Evolutionary conservation across 2,113 vertebrate genomes (phyloP).

Genomic region (Caretta caretta): DNA sequence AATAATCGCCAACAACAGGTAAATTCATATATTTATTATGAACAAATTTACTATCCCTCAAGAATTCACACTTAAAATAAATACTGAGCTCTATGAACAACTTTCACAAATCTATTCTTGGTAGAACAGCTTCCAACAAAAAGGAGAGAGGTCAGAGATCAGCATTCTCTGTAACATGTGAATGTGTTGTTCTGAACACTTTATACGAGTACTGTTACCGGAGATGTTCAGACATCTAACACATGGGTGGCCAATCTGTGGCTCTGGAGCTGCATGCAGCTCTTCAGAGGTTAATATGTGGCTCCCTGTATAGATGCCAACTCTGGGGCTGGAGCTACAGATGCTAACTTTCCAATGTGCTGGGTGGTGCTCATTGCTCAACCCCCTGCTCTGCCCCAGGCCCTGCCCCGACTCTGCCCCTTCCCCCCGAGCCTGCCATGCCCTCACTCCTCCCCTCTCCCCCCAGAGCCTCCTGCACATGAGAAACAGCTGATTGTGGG

Average conservation of each 20-base stretch:
- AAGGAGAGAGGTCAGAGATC: background rate
- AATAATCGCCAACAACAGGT: slow-evolving; percentile 95
- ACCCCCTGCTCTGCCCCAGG: no score
- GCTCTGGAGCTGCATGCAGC: no score
- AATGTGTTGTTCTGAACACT: background rate
- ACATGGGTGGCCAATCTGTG: background rate
- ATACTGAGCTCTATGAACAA: slow-evolving; percentile 1
- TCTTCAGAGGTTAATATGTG: no score
- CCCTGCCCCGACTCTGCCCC: no score
- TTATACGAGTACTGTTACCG: background rate
- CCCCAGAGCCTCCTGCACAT: no score
- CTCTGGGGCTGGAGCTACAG: no score
- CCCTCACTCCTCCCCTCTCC: no score
- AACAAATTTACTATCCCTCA: background rate
- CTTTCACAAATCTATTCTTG: background rate
- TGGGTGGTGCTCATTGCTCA: no score
- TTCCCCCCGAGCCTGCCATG: no score
- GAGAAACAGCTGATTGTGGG: no score
- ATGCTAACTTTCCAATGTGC: no score
- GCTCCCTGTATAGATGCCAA: no score
- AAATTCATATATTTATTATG: slow-evolving; percentile 11
- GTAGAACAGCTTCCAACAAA: background rate
- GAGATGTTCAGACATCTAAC: background rate
- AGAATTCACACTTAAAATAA: background rate
- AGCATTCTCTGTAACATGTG: background rate